Base-by-base conservation (phyloP, 2,888 invertebrate species). In the Apamea epomidion region DNA sequence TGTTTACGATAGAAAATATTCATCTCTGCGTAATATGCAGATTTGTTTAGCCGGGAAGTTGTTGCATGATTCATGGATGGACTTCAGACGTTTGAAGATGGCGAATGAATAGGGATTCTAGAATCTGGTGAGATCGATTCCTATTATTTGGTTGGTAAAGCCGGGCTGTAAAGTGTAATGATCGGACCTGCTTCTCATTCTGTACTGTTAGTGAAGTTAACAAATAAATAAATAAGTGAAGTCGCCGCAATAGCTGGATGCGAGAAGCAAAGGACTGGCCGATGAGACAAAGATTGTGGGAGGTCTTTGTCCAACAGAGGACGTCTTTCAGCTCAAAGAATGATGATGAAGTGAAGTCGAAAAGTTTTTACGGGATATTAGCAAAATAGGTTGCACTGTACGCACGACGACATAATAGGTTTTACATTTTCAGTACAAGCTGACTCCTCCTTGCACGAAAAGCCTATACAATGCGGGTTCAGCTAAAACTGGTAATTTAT, bases 1-100 rank as follows among this genome's bases (percentile, higher is more conserved):
- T 81, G 67, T 88, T 88, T 87, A 88, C 71, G 80, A 71, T 71
- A 48, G 58, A 48, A 64, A 84, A 77, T 87, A 84, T 81, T 83
- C 81, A 84, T 84, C 70, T 79, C 58, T 78, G 64, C 75, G 70
- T 88, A 82, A 78, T 74, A 82, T 72, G 75, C 74, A 81, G 86
- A 81, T 86, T 83, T 83, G 77, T 83, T 82, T 71, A 64, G 51
- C 51, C 42, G 51, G 68, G 82, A 78, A 65, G 58, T 80, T 67
- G 51, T 70, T n/a, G 8, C 69, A 60, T 70, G 77, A 83, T 85
- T 77, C 60, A 78, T 85, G 42, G 67, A 37, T 42, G 32, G n/a
- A 68, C 32, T 74, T 62, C 42, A 64, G 64, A 70, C 42, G 51
- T 51, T 70, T 42, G 2, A 48, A 62, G 54, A 60, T 65, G 58